A percentile compares a stretch with the other conserved stretches of the same genome.
Evolutionary conservation across 1,140 invertebrate genomes (phyloP).

Genomic region (Contarinia nasturtii): DNA sequence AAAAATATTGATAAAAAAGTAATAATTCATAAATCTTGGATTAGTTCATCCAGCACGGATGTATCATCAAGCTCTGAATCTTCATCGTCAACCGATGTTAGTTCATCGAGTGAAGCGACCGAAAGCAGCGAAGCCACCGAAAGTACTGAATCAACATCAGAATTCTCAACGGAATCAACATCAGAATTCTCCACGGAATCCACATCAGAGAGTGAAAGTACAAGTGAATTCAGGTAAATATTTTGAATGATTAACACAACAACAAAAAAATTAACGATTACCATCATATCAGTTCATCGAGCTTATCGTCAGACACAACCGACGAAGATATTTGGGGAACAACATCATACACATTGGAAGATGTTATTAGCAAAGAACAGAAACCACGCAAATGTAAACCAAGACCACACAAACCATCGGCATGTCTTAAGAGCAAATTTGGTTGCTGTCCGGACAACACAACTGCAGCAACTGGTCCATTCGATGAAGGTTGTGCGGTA

Average conservation of each 20-base stretch:
- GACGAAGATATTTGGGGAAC: slow-evolving; percentile 12
- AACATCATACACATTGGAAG: slow-evolving; percentile 27
- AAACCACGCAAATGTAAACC: slow-evolving; percentile 39
- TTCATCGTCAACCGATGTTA: slow-evolving; percentile 1
- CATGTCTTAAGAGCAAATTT: slow-evolving; percentile 50
- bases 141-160: not conserved
- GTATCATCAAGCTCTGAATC: not conserved
- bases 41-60: no score
- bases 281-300: no score
- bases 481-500: slow-evolving; percentile 56
- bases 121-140: not conserved
- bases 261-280: no score
- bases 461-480: slow-evolving; percentile 66
- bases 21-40: no score
- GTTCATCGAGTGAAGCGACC: slow-evolving; percentile 5
- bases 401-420: slow-evolving; percentile 27
- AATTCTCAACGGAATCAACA: not conserved
- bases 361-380: slow-evolving; percentile 24
- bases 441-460: slow-evolving; percentile 81
- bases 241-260: slow-evolving; percentile 22
- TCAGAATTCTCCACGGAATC: not conserved
- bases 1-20: no score
- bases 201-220: slow-evolving; percentile 8
- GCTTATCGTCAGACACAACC: no score
- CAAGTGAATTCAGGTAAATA: slow-evolving; percentile 14